Evolutionary conservation across 1,140 invertebrate genomes (phyloP), one percentile per base, ranked within the genome.

Genomic region (Drosophila athabasca): DNA sequence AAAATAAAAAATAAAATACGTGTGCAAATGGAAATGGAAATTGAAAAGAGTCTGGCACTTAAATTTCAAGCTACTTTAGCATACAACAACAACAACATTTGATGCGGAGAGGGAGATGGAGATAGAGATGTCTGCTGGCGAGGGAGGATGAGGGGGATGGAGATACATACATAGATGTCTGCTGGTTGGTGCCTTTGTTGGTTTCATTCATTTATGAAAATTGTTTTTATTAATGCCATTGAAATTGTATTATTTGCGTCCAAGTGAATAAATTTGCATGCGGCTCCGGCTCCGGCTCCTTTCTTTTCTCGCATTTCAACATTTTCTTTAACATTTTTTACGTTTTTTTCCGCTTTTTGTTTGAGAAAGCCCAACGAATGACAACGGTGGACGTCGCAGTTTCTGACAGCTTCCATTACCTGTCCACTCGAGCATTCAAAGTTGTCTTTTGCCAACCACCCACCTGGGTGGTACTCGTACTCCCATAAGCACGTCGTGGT

Each of bases 231-330:
- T 71, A 87, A 87, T 87, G 83, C 71, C 83, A 87, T 87, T 79
- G 67, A 83, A 87, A 87, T 88, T 89, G 76, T 83, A 88, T 83
- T 87, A 87, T 89, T 88, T 81, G 72, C 84, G 79, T 82, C 83
- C 53, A 83, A 69, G 71, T 79, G 76, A 83, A 62, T 70, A 76
- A 61, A 88, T 87, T 87, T 79, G 83, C 84, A 87, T 85, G 54
- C 52, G 58, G 48, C 62, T 66, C 4, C 48, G 58, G 48, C 62
- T 66, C 4, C 48, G 44, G 53, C 51, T 65, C 65, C 45, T 51
- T 72, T 49, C 49, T 45, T 45, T 77, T 54, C 61, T 66, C 71
- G 71, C 71, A 74, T 66, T 73, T 74, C 46, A 70, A 69, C 57
- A 71, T 77, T 71, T 78, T 29, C 66, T 52, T 76, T 53, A 51